Base-by-base conservation (phyloP, 2,888 invertebrate species). In the Theretra japonica region DNA sequence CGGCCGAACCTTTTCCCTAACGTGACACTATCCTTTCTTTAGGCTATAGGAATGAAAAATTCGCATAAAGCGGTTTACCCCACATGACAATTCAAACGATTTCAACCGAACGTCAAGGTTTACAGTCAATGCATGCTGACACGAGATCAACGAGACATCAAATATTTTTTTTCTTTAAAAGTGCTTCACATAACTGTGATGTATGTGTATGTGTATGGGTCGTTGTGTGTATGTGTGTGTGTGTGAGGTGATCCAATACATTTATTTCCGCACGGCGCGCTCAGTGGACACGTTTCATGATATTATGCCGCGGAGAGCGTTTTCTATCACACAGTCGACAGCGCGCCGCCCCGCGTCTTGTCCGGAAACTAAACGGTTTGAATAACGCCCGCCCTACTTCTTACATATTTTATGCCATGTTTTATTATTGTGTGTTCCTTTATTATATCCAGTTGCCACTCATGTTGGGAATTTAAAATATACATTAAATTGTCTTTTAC, bases 311-410 rank as follows among this genome's bases (percentile, higher is more conserved):
- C n/a, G n/a, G 62, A 41, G 33, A 25, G 4, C 23, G 8, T 33
- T 65, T 11, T 65, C 21, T 23, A 21, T n/a, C n/a, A 11, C 17
- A n/a, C 19, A 53, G 53, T 53, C n/a, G 48, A 15, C 21, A 21
- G 11, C 23, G 65, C 23, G n/a, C 33, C 65, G 23, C 65, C 21
- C 41, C 65, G 21, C 23, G 41, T 41, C 41, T 41, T 41, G 41
- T 15, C 11, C 65, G 41, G 65, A 65, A 65, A 60, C 60, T 60
- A 33, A 60, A 65, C 48, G 15, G 25, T 23, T 65, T 65, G 48
- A 65, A 65, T 65, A 65, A 65, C 7, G 33, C 65, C 65, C 15
- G 65, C 33, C 25, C 48, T 17, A 65, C 41, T 65, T 65, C 65
- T 48, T 23, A 2, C 6, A 65, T 19, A 23, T 65, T 65, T 65